These are phyloP conservation scores for Madoqua kirkii DNA, from an alignment of 2,113 vertebrate genomes.

Conservation along the genomic window DNA sequence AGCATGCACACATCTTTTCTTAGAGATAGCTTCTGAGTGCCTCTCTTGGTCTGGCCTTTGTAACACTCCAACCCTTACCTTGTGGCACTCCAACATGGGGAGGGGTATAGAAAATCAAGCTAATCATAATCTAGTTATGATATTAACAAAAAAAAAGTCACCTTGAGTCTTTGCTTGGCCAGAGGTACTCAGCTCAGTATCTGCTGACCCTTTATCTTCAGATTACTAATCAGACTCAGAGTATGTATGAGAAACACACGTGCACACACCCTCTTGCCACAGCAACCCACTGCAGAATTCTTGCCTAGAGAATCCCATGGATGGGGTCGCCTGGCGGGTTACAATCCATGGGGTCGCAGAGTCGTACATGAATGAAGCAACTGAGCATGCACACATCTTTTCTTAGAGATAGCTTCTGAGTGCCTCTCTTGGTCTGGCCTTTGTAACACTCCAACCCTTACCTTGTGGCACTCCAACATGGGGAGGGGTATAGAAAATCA, in stretches of 20 bases:
- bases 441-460: too few species aligned
- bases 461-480: rapidly evolving
- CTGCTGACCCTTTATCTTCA: too few species aligned
- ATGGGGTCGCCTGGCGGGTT: rapidly evolving
- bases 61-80: rapidly evolving
- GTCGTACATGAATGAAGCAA: not conserved
- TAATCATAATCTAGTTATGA: not conserved
- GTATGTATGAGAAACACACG: too few species aligned
- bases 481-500: not conserved
- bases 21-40: not conserved
- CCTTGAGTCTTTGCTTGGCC: not conserved
- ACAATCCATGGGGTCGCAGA: not conserved
- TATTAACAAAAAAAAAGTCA: not conserved
- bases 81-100: rapidly evolving
- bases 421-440: not conserved
- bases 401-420: not conserved
- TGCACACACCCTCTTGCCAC: too few species aligned
- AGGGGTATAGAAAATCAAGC: not conserved
- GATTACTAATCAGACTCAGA: too few species aligned
- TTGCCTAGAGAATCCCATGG: not conserved
- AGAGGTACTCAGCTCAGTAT: not conserved
- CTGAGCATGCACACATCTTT: not conserved
- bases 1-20: not conserved
- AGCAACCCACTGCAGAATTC: not conserved
- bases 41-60: not conserved